These are phyloP conservation scores for Tetraodon nigroviridis DNA, from an alignment of 2,113 vertebrate genomes.

Conservation along the genomic window DNA sequence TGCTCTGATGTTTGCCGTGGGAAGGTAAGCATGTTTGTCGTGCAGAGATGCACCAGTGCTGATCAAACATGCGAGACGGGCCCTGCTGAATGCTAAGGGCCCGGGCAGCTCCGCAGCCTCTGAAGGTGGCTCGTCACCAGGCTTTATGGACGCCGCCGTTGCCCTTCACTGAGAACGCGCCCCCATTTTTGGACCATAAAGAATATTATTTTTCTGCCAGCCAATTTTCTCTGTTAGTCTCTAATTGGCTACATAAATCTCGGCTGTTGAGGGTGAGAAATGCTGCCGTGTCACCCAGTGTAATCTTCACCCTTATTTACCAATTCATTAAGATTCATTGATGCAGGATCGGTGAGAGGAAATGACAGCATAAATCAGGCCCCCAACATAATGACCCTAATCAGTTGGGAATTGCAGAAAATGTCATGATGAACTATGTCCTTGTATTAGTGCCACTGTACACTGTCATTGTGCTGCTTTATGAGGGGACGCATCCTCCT, in stretches of 20 bases:
- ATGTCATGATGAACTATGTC: slow-evolving; percentile 99
- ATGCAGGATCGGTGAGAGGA: slow-evolving; percentile 99
- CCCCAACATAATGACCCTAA: slow-evolving; percentile 99
- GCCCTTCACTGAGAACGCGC: slow-evolving; percentile 72
- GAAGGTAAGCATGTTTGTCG: slow-evolving; percentile 65
- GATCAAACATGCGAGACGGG: slow-evolving; percentile 50
- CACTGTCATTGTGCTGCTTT: slow-evolving; percentile 98
- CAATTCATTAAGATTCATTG: slow-evolving; percentile 99
- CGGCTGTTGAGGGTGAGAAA: slow-evolving; percentile 98
- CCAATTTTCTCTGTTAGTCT: slow-evolving; percentile 99
- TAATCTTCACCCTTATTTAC: slow-evolving; percentile 99
- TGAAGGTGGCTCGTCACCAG: slow-evolving; percentile 47
- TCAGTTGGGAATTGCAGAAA: slow-evolving; percentile 99
- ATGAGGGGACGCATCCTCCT: slow-evolving; percentile 95
- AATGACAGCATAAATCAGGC: slow-evolving; percentile 99
- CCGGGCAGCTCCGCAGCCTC: slow-evolving; percentile 12
- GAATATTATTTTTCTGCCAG: slow-evolving; percentile 99
- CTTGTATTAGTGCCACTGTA: slow-evolving; percentile 99
- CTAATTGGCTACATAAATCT: slow-evolving; percentile 99
- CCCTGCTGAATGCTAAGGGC: slow-evolving; percentile 51
- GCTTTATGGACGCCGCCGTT: slow-evolving; percentile 83
- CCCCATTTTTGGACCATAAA: slow-evolving; percentile 80
- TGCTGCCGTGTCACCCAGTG: slow-evolving; percentile 99
- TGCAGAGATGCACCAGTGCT: slow-evolving; percentile 50
- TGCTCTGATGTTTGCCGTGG: slow-evolving; percentile 64